Evolutionary conservation across 2,797 vertebrate genomes (phyloP).

Genomic region (Rhinatrema bivittatum): DNA sequence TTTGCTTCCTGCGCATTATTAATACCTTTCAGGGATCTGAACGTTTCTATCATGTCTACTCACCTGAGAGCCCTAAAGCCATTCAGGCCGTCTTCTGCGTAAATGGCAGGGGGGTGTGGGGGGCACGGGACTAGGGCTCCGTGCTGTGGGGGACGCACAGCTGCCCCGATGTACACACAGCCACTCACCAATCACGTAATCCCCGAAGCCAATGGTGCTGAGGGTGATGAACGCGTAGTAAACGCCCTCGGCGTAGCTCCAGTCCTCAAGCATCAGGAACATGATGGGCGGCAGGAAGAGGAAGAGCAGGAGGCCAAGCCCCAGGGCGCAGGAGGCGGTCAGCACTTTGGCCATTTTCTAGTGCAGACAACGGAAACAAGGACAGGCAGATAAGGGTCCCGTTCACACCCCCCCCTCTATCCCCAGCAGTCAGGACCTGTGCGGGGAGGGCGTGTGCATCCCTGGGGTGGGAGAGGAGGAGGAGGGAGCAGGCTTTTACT

Average conservation of each 20-base stretch:
- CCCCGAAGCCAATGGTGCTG: conserved; percentile 88
- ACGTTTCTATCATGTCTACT: too few species aligned
- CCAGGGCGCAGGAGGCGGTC: conserved; percentile 55
- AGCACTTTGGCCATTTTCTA: conserved; percentile 52
- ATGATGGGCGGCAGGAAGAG: conserved; percentile 75
- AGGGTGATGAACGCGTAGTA: conserved; percentile 91
- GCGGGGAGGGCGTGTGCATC: too few species aligned
- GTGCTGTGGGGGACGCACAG: too few species aligned
- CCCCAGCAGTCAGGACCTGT: neutral
- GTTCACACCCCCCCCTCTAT: neutral
- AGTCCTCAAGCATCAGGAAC: conserved; percentile 73
- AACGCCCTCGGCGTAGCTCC: conserved; percentile 75
- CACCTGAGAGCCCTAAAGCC: too few species aligned
- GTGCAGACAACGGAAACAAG: neutral
- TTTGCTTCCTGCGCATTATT: too few species aligned
- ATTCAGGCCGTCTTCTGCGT: too few species aligned
- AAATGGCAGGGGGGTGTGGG: too few species aligned
- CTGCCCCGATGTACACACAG: too few species aligned
- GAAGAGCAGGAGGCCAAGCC: conserved; percentile 63
- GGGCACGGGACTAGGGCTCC: too few species aligned
- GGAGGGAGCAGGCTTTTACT: too few species aligned
- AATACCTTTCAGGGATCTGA: too few species aligned
- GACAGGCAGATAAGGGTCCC: neutral
- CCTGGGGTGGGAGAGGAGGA: too few species aligned
- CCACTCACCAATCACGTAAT: conserved; percentile 80